Base-by-base conservation (phyloP, 2,888 invertebrate genomes). In the Epinotia bilunana region DNA sequence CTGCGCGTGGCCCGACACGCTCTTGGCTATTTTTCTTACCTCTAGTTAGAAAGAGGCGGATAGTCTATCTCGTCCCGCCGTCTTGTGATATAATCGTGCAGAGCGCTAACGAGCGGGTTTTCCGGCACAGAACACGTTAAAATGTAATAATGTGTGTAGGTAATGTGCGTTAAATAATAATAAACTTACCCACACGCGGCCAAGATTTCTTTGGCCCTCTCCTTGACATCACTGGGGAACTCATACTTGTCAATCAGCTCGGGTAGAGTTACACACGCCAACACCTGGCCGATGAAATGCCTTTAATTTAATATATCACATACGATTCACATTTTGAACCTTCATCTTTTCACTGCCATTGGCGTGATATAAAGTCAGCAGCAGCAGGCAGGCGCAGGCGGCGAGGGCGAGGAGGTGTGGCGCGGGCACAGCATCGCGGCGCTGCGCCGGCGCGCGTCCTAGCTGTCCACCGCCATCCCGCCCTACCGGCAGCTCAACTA, bases 381-480 rank as follows among this genome's bases (percentile, higher is more conserved):
- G 23, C 23, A 2, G 23, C 23, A 3, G 23, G 88, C 89, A 86
- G 93, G 95, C 73, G 94, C 86, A 46, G 90, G 93, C 61, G 91
- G 90, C 76, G 96, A 95, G 75, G 90, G 87, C 33, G 97, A 97
- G 79, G 96, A 97, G 83, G 95, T 96, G 75, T 97, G 97, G 97
- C 96, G 97, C 87, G 97, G 97, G 64, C 97, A 96, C 90, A 97
- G 97, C 94, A 97, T 97, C 94, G 97, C 97, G 69, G 97, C 97
- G 82, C 95, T 97, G 72, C 95, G 97, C 82, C 96, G 97, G 82
- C 96, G 97, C 79, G 97, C 97, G 33, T 97, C 97, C 69, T 97
- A 97, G 89, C 93, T 96, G 78, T 96, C 96, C 75, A 96, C 96
- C 73, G 95, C 96, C 85, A 96, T 96, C 83, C 96, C 96, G 78